Evolutionary conservation across 2,888 invertebrate species (phyloP), one percentile per base, ranked within the genome.

Genomic region (Ashinkailepas kermadecensis): DNA sequence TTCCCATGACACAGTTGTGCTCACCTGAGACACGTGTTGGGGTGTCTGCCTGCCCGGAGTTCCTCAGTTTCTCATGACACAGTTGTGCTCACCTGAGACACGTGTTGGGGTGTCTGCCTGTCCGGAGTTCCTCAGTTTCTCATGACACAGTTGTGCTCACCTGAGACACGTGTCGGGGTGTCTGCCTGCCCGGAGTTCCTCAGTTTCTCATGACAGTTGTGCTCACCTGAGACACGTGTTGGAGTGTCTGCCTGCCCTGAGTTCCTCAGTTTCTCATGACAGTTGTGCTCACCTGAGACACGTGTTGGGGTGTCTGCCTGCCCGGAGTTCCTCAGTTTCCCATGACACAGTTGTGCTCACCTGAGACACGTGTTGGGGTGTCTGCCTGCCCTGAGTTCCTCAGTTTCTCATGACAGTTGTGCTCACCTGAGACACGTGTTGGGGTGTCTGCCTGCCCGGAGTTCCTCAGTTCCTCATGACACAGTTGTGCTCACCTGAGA

Each of bases 71-170:
- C 39, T 39, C 39, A 39, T 4, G 39, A 39, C 39, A 4, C 59
- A 81, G 83, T 58, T 64, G 80, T 59, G 39, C 39, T 39, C 39
- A 67, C 58, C 79, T 81, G 78, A 85, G 81, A 85, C 84, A 82
- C 84, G 83, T 79, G 86, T 85, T 80, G 85, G 83, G 82, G 85
- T 81, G 81, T 84, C 83, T 85, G 85, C 23, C 85, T 81, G 18
- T 82, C 84, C 81, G 83, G 21, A 74, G 74, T n/a, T n/a, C n/a
- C 39, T 39, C 39, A 4, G 39, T 39, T 39, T 4, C 39, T 39
- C 39, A 39, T 4, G 39, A 39, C 39, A 4, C 59, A 81, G 83
- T 58, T 64, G 80, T 59, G 39, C 39, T 39, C 39, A 67, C 58
- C 79, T 81, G 78, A 85, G 81, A 85, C 84, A 82, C 84, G 83